Evolutionary conservation across 1,140 invertebrate genomes (phyloP).

Genomic region (Geopemphigus sp.): DNA sequence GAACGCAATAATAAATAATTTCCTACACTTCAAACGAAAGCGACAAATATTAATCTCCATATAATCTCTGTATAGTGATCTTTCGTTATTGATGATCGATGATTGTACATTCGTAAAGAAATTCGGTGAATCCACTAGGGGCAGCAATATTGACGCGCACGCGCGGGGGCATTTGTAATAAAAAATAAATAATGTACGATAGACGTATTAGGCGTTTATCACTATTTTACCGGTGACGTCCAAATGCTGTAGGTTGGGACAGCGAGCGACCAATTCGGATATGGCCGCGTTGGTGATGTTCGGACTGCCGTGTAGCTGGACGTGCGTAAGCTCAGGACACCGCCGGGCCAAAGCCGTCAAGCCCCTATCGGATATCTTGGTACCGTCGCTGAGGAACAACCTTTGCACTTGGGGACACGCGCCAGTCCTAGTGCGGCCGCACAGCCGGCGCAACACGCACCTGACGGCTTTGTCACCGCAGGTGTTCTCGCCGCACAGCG

Average conservation of each 20-base stretch:
- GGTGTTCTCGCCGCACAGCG: conserved; percentile 64
- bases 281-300: conserved; percentile 68
- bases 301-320: conserved; percentile 69
- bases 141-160: too few species aligned
- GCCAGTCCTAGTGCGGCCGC: conserved; percentile 60
- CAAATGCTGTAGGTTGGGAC: conserved; percentile 69
- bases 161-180: too few species aligned
- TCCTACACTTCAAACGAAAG: background rate
- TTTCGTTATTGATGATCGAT: too few species aligned
- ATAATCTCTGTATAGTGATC: too few species aligned
- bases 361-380: conserved; percentile 72
- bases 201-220: conserved; percentile 27
- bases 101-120: too few species aligned
- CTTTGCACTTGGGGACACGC: conserved; percentile 61
- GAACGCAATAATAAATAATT: background rate
- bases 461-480: conserved; percentile 70
- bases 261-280: conserved; percentile 65
- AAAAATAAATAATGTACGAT: too few species aligned
- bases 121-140: too few species aligned
- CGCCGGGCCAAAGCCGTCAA: conserved; percentile 66
- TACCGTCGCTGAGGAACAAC: conserved; percentile 70
- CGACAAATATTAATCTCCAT: background rate
- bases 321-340: conserved; percentile 70
- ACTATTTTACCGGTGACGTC: conserved; percentile 68
- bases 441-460: conserved; percentile 63